A percentile compares a stretch with the other conserved stretches of the same genome.
These are phyloP conservation scores for Cydia fagiglandana DNA, from an alignment of 1,140 invertebrate genomes.

Conservation along the genomic window DNA sequence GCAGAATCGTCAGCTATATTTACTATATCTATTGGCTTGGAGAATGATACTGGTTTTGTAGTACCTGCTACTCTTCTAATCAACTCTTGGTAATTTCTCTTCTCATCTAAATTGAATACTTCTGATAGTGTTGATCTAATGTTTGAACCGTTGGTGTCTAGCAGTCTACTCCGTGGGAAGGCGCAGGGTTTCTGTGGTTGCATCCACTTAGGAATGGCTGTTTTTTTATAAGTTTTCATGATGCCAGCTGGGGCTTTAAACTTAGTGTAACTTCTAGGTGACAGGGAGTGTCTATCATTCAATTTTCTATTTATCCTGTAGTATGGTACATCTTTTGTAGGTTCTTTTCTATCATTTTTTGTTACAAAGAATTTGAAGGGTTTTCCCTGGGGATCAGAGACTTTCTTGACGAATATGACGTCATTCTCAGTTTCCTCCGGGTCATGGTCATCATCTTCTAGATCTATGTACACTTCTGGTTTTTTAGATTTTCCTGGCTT, in stretches of 20 bases:
- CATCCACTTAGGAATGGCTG: slow-evolving; percentile 64
- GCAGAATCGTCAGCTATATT: slow-evolving; percentile 65
- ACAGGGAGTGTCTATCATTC: slow-evolving; percentile 50
- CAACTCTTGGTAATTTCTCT: slow-evolving; percentile 71
- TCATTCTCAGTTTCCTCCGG: slow-evolving; percentile 54
- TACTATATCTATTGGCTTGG: slow-evolving; percentile 52
- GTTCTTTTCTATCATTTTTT: slow-evolving; percentile 43
- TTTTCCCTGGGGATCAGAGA: slow-evolving; percentile 48
- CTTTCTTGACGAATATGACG: slow-evolving; percentile 66
- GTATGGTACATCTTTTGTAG: slow-evolving; percentile 45
- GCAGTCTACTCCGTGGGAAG: slow-evolving; percentile 50
- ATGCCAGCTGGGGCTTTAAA: slow-evolving; percentile 64
- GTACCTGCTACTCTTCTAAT: slow-evolving; percentile 57
- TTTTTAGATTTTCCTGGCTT: slow-evolving; percentile 52
- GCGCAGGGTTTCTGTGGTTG: slow-evolving; percentile 48
- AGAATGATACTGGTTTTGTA: slow-evolving; percentile 46
- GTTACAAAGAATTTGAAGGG: slow-evolving; percentile 57
- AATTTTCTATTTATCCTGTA: slow-evolving; percentile 54
- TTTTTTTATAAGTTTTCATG: slow-evolving; percentile 63
- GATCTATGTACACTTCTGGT: slow-evolving; percentile 60
- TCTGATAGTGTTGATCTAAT: slow-evolving; percentile 61
- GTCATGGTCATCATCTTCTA: slow-evolving; percentile 57
- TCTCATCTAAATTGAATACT: slow-evolving; percentile 75
- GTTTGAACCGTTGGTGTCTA: slow-evolving; percentile 58
- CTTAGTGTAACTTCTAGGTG: slow-evolving; percentile 57